Evolutionary conservation across 1,140 invertebrate genomes (phyloP), one percentile per base, ranked within the genome.

Genomic region (Campodea augens): DNA sequence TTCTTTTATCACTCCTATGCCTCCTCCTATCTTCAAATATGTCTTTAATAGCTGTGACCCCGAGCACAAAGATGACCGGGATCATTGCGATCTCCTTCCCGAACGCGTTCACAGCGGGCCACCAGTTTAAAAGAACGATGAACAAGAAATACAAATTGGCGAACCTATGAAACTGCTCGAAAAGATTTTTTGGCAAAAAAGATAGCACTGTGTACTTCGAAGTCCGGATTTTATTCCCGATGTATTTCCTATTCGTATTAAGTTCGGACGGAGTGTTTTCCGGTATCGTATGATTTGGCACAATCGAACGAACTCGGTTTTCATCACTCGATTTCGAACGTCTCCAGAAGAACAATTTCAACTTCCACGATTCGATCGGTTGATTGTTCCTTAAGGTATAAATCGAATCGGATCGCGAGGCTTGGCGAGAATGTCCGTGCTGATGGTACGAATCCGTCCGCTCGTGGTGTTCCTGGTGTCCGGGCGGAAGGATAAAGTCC

Each of bases 81-180:
- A 96, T 74, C 78, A 96, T 89, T 0, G 91, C 85, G 46, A 98
- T 74, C 67, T 96, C 91, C 62, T 92, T 95, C 47, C 87, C 90
- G 66, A 96, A 96, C 0, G 91, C 91, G 65, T 87, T 89, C 25
- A 92, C 84, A 12, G 77, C 73, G 4, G 89, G 89, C 54, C 95
- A 77, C 85, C 87, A 96, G 65, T 97, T 95, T 37, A 93, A 69
- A 48, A 96, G 67, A 44, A 96, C 87, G 54, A 98, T 95, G 58
- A 92, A 87, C 56, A 98, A 81, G 66, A 98, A 98, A 67, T 98
- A 98, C 49, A 97, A 69, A 71, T 98, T 98, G 29, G 93, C 93
- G 57, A 95, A 87, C 23, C 90, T 75, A 64, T 92, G 89, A 66
- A 97, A 97, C 65, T 98, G 93, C 66, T 98, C 93, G 60, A 97